Conservation (phyloP, 2,113 vertebrate genomes). For the Clarias batrachus region DNA sequence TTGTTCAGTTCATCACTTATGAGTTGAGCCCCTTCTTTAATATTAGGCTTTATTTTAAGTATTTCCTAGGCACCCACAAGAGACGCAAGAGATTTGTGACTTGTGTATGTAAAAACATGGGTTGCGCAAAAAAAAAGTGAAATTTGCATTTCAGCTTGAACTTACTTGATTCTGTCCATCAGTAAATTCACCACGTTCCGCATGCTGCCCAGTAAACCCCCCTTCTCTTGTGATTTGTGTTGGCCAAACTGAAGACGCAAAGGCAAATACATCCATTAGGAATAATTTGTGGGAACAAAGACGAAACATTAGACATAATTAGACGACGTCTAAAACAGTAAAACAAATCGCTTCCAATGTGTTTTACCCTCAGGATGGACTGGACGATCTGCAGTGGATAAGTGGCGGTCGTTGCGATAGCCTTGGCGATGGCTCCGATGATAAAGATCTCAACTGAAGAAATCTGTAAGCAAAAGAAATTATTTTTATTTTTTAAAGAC, state of each 20-base stretch:
- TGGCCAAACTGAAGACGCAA: constrained; percentile 72
- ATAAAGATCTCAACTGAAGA: constrained; percentile 76
- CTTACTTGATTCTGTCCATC: constrained; percentile 75
- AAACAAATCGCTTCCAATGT: neutral
- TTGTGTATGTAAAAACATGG: neutral
- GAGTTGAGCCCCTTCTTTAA: neutral
- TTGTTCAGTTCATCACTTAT: neutral
- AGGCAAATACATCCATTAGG: neutral
- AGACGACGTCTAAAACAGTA: neutral
- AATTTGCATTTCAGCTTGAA: constrained; percentile 25
- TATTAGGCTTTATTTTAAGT: neutral
- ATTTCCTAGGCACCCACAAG: neutral
- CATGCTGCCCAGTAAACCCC: constrained; percentile 66
- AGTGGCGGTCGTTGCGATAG: constrained; percentile 73
- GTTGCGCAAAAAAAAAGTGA: neutral
- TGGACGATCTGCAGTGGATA: constrained; percentile 80
- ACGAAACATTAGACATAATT: neutral
- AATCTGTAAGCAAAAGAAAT: constrained; percentile 60
- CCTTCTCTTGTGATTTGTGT: constrained; percentile 69
- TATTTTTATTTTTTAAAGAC: no score
- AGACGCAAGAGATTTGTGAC: neutral
- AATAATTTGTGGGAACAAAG: neutral
- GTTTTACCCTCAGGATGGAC: constrained; percentile 75
- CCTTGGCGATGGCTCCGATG: constrained; percentile 78
- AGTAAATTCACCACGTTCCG: constrained; percentile 67